Conservation (phyloP, 2,113 vertebrate genomes). For the Columbina picui region DNA sequence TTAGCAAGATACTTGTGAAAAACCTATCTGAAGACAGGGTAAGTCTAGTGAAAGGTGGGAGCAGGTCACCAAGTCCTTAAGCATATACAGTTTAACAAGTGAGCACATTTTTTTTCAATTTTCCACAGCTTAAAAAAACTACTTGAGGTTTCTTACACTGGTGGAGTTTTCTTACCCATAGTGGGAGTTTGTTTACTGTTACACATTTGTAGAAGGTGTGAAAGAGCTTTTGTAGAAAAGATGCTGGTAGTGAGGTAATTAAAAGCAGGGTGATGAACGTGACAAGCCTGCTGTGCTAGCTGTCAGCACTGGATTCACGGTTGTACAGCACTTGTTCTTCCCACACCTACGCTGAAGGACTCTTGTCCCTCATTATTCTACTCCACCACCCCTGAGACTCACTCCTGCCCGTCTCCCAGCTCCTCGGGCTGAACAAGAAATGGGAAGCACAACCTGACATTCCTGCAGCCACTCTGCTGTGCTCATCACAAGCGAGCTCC, state of each 20-base stretch:
- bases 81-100: background rate
- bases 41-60: background rate
- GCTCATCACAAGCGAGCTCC: background rate
- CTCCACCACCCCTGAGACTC: background rate
- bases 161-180: background rate
- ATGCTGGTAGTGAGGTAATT: constrained; percentile 15
- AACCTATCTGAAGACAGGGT: background rate
- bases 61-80: background rate
- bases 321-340: background rate
- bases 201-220: constrained; percentile 56
- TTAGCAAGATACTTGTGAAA: background rate
- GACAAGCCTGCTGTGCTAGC: background rate
- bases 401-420: rapidly evolving
- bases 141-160: background rate
- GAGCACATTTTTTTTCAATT: background rate
- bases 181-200: constrained; percentile 64
- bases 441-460: background rate
- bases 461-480: background rate
- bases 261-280: constrained; percentile 1
- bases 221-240: constrained; percentile 60
- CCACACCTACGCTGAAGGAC: background rate
- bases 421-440: background rate
- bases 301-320: background rate
- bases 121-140: background rate
- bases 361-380: background rate